These are phyloP conservation scores for Metopolophium dirhodum DNA, from an alignment of 1,140 invertebrate genomes.

Conservation along the genomic window DNA sequence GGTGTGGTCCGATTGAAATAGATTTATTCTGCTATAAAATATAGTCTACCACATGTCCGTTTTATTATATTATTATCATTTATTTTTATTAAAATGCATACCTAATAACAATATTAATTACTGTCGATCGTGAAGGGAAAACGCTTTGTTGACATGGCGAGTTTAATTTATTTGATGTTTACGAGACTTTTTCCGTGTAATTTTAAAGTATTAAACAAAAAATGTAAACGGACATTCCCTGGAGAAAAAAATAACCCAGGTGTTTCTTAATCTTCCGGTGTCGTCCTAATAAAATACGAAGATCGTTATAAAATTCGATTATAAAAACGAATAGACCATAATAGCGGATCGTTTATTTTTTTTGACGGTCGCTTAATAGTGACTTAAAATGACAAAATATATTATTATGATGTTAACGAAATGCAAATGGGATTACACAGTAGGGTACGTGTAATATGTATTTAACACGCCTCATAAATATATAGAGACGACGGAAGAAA, in stretches of 20 bases:
- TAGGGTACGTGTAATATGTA: not conserved
- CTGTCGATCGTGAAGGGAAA: not conserved
- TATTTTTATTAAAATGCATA: not conserved
- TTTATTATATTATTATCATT: not conserved
- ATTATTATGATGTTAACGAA: not conserved
- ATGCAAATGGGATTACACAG: not conserved
- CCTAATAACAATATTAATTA: not conserved
- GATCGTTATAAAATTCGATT: not conserved
- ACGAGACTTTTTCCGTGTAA: not conserved
- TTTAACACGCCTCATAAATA: not conserved
- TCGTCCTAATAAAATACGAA: not conserved
- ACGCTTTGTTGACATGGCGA: not conserved
- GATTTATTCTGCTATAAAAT: not conserved
- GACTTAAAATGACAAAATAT: not conserved
- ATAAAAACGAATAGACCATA: not conserved
- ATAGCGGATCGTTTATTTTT: not conserved
- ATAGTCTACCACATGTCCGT: not conserved
- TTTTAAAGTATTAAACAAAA: not conserved
- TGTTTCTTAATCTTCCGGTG: not conserved
- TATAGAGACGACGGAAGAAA: not conserved
- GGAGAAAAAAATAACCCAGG: not conserved
- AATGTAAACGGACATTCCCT: not conserved
- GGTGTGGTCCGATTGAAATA: constrained; percentile 44
- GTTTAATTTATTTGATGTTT: not conserved
- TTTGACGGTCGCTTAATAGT: not conserved